These are phyloP conservation scores for Himalopsyche tibetana DNA, from an alignment of 2,888 invertebrate genomes.

Conservation along the genomic window DNA sequence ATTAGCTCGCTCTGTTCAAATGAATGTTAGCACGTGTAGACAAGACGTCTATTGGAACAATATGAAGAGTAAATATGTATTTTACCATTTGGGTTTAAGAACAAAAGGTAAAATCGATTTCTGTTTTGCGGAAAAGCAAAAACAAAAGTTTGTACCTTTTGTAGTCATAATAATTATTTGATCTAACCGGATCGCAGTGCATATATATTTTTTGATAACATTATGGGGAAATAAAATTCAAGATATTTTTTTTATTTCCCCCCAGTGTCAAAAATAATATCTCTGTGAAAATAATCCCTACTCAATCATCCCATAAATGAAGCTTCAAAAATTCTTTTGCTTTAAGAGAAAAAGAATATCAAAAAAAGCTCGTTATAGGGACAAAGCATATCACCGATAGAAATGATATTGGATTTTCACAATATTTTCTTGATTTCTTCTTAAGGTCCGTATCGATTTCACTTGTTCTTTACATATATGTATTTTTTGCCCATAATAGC, in stretches of 20 bases:
- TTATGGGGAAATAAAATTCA: not conserved
- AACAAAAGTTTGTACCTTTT: too few species aligned
- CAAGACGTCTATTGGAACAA: too few species aligned
- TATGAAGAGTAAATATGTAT: too few species aligned
- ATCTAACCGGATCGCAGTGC: too few species aligned
- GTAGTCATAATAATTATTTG: too few species aligned
- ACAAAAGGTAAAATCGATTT: too few species aligned
- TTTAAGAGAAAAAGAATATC: conserved; percentile 1
- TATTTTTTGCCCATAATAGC: too few species aligned
- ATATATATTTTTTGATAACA: too few species aligned
- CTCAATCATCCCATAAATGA: not conserved
- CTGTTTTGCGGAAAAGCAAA: too few species aligned
- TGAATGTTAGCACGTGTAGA: too few species aligned
- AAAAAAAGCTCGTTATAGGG: conserved; percentile 3
- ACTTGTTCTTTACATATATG: not conserved
- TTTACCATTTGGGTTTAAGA: too few species aligned
- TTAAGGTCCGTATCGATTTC: not conserved
- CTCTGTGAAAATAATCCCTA: conserved; percentile 13
- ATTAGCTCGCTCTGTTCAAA: too few species aligned
- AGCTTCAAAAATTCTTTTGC: not conserved
- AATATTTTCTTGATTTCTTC: not conserved
- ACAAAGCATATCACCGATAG: not conserved
- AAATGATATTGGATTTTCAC: conserved; percentile 8
- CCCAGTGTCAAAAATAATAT: conserved; percentile 1
- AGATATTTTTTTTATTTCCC: not conserved